These are phyloP conservation scores for Muscicapa adusta DNA, from an alignment of 2,113 vertebrate genomes.

Conservation along the genomic window DNA sequence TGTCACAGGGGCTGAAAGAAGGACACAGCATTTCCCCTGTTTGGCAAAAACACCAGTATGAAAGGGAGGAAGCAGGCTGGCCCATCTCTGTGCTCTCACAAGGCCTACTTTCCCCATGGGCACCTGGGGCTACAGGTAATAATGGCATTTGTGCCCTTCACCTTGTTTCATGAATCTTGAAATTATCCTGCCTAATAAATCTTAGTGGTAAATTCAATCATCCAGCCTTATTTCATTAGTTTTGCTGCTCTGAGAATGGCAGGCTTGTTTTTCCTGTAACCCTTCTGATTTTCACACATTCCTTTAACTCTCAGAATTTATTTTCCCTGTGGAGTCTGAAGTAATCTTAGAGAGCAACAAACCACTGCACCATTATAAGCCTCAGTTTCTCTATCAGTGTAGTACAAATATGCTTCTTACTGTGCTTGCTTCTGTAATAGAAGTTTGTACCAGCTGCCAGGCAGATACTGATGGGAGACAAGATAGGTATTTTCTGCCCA, in stretches of 20 bases:
- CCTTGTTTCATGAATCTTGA: not conserved
- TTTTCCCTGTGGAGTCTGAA: slow-evolving; percentile 46
- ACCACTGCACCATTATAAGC: not conserved
- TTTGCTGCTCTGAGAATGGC: slow-evolving; percentile 30
- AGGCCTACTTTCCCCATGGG: not conserved
- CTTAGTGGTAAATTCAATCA: not conserved
- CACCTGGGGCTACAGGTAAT: not conserved
- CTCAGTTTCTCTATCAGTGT: not conserved
- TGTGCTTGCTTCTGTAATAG: not conserved
- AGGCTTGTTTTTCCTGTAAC: slow-evolving; percentile 19
- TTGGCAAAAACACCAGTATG: not conserved
- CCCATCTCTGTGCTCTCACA: not conserved
- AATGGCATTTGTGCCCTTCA: not conserved
- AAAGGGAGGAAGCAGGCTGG: not conserved
- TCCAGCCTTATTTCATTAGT: slow-evolving; percentile 5
- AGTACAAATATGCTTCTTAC: not conserved
- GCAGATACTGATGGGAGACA: not conserved
- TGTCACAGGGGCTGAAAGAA: not conserved
- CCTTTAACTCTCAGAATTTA: slow-evolving; percentile 39
- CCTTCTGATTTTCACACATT: slow-evolving; percentile 49
- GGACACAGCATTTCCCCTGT: not conserved
- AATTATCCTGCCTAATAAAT: slow-evolving; percentile 8
- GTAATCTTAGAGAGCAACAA: slow-evolving; percentile 43
- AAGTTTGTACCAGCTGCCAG: not conserved
- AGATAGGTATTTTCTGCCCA: slow-evolving; percentile 1